Base-by-base conservation (phyloP, 2,113 vertebrate species). In the Sylvicapra grimmia region DNA sequence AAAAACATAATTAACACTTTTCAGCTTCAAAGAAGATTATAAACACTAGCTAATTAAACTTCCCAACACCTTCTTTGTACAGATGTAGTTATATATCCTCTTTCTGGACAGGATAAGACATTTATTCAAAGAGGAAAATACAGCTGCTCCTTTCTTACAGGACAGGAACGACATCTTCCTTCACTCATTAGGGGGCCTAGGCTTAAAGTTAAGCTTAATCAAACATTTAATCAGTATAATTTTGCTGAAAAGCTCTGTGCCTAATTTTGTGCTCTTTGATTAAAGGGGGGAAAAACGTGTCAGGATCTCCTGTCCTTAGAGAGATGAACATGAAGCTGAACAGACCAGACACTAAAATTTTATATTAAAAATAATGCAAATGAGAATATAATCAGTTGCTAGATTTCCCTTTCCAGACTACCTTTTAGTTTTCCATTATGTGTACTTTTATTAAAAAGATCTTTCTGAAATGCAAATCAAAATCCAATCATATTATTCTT, bases 1-100 rank as follows among this genome's bases (percentile, higher is more conserved):
- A 97, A 98, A 98, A 98, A 98, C 82, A 93, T 97, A 98, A 98
- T 98, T 98, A 98, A 96, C 98, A 97, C 97, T 97, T 98, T 97
- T 97, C 96, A 97, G 96, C 97, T 97, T 98, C 98, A 98, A 98
- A 98, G 98, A 95, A 98, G 96, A 98, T 97, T 96, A 97, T 97
- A 98, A 97, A 97, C 91, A 96, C 95, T 97, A 82, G 58, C 94
- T 98, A 98, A 98, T 98, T 98, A 98, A 98, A 97, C 96, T 98
- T 98, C 75, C 90, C 87, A 95, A 98, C 97, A 98, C 98, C 97
- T 98, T 90, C 72, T 63, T 93, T 58, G 16, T 61, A 94, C 8
- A 9, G 85, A 97, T 94, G 65, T 65, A 94, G 89, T 97, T 80
- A 91, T 95, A 97, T 93, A 40, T 40, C 79, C 93, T 90, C 84